Percentiles rank a stretch among this genome's conserved stretches.
Conservation (phyloP, 37 sponge, comb jelly and placozoan species). For the Hormiphora californensis region DNA sequence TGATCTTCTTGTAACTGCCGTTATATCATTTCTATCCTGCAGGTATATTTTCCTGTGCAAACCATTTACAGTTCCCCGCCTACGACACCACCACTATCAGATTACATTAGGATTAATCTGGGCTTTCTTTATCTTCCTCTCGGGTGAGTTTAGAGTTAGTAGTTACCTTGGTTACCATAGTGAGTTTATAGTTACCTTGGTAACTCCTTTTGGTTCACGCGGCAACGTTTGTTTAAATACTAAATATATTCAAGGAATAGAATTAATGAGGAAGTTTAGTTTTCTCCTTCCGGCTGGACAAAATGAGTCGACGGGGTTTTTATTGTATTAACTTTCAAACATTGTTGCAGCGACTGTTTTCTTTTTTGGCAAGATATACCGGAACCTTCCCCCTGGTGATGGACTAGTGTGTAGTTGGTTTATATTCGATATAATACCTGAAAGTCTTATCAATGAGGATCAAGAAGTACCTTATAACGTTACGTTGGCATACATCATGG, state of each 20-base stretch:
- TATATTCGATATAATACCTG: not conserved
- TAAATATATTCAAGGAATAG: too few relatives aligned
- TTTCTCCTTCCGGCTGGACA: too few relatives aligned
- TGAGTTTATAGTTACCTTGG: too few relatives aligned
- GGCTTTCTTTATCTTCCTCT: not conserved
- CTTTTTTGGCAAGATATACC: not conserved
- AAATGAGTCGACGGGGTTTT: not conserved
- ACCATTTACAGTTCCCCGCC: not conserved
- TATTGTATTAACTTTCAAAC: not conserved
- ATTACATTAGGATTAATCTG: not conserved
- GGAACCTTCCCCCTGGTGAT: not conserved
- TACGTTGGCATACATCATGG: conserved; percentile 1
- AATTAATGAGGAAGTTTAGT: too few relatives aligned
- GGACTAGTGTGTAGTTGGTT: not conserved
- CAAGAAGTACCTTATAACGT: not conserved
- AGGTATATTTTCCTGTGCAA: conserved; percentile 7
- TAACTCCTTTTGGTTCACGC: too few relatives aligned
- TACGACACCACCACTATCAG: conserved; percentile 1
- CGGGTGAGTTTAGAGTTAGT: not conserved
- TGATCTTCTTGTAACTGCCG: too few relatives aligned
- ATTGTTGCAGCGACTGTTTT: conserved; percentile 9
- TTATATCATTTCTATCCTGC: too few relatives aligned
- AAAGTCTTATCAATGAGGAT: not conserved
- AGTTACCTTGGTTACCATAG: too few relatives aligned
- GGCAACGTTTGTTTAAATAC: too few relatives aligned